Evolutionary conservation across 2,888 invertebrate species (phyloP).

Genomic region (Lasioglossum lativentre): DNA sequence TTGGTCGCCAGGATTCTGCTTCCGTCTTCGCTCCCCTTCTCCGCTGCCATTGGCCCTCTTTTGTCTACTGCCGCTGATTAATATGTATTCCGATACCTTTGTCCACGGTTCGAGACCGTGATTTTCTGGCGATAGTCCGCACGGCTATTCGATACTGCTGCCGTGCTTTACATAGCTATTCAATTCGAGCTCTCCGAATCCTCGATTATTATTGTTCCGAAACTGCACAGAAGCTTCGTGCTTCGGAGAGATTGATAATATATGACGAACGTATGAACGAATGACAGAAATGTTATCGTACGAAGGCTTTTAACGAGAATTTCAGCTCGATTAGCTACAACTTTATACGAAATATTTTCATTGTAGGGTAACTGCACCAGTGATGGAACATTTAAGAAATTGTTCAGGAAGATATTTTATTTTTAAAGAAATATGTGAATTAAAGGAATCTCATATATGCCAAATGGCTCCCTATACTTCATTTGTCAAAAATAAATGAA

Average conservation of each 20-base stretch:
- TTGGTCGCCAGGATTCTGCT: neutral
- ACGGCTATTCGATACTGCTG: neutral
- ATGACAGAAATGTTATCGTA: neutral
- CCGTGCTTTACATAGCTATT: neutral
- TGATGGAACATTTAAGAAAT: too few species aligned
- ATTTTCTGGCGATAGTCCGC: neutral
- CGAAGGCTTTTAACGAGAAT: too few species aligned
- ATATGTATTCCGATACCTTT: conserved; percentile 10
- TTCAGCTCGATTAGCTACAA: too few species aligned
- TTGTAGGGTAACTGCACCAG: too few species aligned
- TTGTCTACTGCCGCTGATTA: neutral
- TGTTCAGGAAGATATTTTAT: too few species aligned
- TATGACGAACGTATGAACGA: neutral
- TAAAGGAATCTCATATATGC: too few species aligned
- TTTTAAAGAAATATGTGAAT: too few species aligned
- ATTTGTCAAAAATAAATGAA: too few species aligned
- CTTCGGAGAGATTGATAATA: neutral
- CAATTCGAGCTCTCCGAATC: neutral
- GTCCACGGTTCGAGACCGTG: neutral
- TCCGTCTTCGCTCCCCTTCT: neutral
- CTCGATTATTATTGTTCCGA: neutral
- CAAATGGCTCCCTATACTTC: too few species aligned
- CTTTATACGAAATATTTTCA: too few species aligned
- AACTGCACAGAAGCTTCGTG: neutral
- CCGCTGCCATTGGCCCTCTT: neutral